Evolutionary conservation across 2,113 vertebrate genomes (phyloP).

Genomic region (Camelus bactrianus): DNA sequence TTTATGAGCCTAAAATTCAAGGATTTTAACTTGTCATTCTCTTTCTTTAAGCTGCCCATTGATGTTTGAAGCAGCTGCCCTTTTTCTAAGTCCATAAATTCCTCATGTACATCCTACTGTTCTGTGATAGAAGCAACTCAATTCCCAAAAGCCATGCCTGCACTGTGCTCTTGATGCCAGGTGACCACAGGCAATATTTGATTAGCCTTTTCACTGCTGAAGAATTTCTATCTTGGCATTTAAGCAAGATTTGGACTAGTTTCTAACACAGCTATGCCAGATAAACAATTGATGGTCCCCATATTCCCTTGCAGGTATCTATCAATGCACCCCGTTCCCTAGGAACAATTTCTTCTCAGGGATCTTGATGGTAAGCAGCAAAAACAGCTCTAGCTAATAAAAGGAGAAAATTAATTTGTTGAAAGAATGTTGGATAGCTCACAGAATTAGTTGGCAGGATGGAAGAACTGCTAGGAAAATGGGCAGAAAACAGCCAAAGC

Average conservation of each 20-base stretch:
- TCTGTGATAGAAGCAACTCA: conserved; percentile 38
- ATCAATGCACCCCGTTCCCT: neutral
- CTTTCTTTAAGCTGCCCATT: conserved; percentile 64
- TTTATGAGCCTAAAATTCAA: conserved; percentile 68
- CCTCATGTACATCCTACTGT: conserved; percentile 33
- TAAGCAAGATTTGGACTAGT: conserved; percentile 50
- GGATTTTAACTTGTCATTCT: conserved; percentile 75
- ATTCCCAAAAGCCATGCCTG: conserved; percentile 6
- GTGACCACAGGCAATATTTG: conserved; percentile 73
- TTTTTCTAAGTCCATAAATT: conserved; percentile 75
- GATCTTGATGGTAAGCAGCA: neutral
- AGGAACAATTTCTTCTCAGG: neutral
- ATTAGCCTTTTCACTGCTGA: conserved; percentile 53
- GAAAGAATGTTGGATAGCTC: conserved; percentile 8
- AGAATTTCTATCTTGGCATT: conserved; percentile 57
- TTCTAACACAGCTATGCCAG: conserved; percentile 33
- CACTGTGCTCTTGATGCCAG: conserved; percentile 41
- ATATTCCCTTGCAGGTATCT: neutral
- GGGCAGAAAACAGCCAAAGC: neutral
- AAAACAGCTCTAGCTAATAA: conserved; percentile 27
- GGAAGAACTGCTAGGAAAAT: conserved; percentile 11
- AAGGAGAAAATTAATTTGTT: conserved; percentile 9
- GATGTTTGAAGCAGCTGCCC: conserved; percentile 67
- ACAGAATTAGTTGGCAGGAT: conserved; percentile 34
- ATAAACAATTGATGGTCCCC: neutral